These are phyloP conservation scores for Panagrolaimus sp. DNA, from an alignment of 1,140 invertebrate species.

Conservation along the genomic window DNA sequence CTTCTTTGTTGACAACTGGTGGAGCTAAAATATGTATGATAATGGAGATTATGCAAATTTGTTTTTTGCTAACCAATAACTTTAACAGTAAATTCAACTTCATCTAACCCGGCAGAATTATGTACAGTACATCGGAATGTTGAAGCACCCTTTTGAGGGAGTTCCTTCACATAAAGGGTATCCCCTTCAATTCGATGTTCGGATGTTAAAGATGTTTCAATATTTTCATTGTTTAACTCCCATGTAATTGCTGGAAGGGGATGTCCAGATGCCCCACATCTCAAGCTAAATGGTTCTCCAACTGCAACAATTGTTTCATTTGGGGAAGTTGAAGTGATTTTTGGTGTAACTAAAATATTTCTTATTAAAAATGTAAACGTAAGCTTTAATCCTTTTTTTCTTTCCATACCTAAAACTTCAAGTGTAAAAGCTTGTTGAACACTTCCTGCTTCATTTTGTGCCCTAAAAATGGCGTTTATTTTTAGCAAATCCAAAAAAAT, in stretches of 20 bases:
- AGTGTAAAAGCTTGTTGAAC: constrained; percentile 57
- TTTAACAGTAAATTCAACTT: constrained; percentile 39
- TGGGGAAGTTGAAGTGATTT: constrained; percentile 33
- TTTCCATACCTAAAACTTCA: constrained; percentile 44
- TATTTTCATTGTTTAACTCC: constrained; percentile 46
- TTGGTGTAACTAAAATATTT: constrained; percentile 45
- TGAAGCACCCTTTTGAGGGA: constrained; percentile 28
- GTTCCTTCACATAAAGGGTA: constrained; percentile 31
- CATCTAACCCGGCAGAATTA: constrained; percentile 48
- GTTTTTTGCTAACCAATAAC: constrained; percentile 22
- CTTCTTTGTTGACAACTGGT: constrained; percentile 38
- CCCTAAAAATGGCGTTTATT: background rate
- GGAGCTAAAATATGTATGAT: constrained; percentile 27
- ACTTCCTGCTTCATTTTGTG: constrained; percentile 50
- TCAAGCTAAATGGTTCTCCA: constrained; percentile 39
- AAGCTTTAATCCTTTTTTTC: background rate
- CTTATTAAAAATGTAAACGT: constrained; percentile 10
- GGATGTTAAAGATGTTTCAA: constrained; percentile 20
- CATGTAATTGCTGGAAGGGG: constrained; percentile 51
- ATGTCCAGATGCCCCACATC: constrained; percentile 46
- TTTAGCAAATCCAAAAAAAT: too few species aligned
- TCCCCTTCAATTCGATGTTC: constrained; percentile 32
- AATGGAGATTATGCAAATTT: background rate
- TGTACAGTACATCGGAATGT: constrained; percentile 44
- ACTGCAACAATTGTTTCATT: constrained; percentile 42